Base-by-base conservation (phyloP, 2,113 vertebrate species). In the Arizona elegans region DNA sequence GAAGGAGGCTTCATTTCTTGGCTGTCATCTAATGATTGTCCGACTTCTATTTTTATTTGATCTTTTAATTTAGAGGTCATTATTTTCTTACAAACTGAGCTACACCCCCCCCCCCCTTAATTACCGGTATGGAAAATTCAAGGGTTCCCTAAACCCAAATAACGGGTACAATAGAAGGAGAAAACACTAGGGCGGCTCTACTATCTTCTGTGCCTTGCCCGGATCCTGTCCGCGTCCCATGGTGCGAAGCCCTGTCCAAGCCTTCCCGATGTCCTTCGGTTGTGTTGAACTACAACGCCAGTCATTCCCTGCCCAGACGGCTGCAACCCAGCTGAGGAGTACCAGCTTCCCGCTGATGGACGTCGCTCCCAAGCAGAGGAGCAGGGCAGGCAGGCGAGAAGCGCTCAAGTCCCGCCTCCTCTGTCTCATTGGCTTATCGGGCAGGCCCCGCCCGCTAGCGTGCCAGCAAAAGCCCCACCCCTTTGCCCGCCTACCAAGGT, bases 321-420 rank as follows among this genome's bases (percentile, higher is more conserved):
- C 0, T 0, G 10, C 5, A 1, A 29, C 58, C 2, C 58, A 9
- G 55, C 8, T 0, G 58, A 10, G 58, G 23, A 59, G 7, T 1
- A 8, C 23, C 58, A 9, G 62, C 62, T 65, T 5, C 26, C 62
- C 11, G 29, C 62, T 5, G 10, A 65, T 5, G 11, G 26, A n/a
- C 10, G 3, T 0, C 62, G 23, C 6, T 7, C 29, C 29, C 65
- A 6, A 54, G 62, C 62, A 1, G 11, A n/a, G 5, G 26, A 1
- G 6, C n/a, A 2, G 13, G 65, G 1, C 65, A 13, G 13, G 38
- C 38, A 43, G 38, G 5, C n/a, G n/a, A 7, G n/a, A 33, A 75
- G 13, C 65, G 1, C n/a, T 33, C 65, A n/a, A 17, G 2, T 2
- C 12, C 62, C 65, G 12, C n/a, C 65, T 5, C 65, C n/a, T 75